Base-by-base conservation (phyloP, 2,888 invertebrate genomes). In the Pollenia amentaria region DNA sequence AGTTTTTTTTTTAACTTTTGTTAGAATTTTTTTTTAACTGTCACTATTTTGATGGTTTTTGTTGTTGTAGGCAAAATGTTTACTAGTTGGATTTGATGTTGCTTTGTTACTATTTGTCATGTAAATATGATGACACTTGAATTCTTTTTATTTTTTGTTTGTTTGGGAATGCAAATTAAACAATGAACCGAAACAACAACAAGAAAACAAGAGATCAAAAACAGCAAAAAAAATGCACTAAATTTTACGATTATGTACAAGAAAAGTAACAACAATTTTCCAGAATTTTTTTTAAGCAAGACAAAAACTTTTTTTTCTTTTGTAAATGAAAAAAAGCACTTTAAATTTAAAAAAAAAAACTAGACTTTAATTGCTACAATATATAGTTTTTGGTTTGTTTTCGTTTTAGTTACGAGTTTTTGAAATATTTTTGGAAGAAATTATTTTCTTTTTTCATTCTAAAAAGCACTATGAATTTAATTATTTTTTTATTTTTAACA, bases 91-190 rank as follows among this genome's bases (percentile, higher is more conserved):
- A 51, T 21, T 65, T 21, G 7, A 10, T 51, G 55, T 72, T 65
- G 38, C 48, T 44, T 44, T 53, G 46, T 38, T 9, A 0, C 46
- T 76, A 46, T 57, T 72, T 55, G 29, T 60, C 38, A 73, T 73
- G 51, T 11, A 84, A 73, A 78, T 69, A 75, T 69, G 18, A 77
- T 83, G 64, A 48, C 70, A 77, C 76, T 82, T 82, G 18, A 75
- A 42, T 38, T 46, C 67, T 29, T 69, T 14, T 42, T 21, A 14
- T 14, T 42, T 9, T 8, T 78, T 60, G 60, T 46, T 73, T 60
- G 18, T 40, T 64, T 51, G 21, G 11, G 14, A 40, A 18, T 75
- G 40, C 40, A 40, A 62, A 64, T 18, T 40, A 38, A 48, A 44
- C 42, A 82, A 29, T 62, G 12, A 8, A 42, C 38, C 51, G 10